Percentiles rank a stretch among this genome's conserved stretches.
Conservation (phyloP, 2,888 invertebrate genomes). For the Dryobotodes eremita region DNA sequence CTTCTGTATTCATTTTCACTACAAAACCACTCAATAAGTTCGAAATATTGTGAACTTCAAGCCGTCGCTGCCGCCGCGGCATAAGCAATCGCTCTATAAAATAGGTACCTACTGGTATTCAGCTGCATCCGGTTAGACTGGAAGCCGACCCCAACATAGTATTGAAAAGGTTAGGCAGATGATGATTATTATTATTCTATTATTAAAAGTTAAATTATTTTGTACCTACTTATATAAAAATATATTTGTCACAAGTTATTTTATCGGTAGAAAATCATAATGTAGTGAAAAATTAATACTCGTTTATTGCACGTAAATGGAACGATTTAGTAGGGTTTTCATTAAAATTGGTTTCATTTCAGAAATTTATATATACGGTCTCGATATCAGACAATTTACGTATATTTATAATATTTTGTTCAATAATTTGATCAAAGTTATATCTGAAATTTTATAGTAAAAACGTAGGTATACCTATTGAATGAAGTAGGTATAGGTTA, state of each 20-base stretch:
- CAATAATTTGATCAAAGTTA: not conserved
- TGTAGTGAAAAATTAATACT: slow-evolving; percentile 1
- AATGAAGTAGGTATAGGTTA: not conserved
- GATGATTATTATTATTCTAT: not conserved
- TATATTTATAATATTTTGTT: slow-evolving; percentile 1
- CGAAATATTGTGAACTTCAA: too few species aligned
- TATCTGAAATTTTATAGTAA: slow-evolving; percentile 4
- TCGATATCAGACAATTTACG: not conserved
- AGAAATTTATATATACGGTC: not conserved
- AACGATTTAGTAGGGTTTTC: not conserved
- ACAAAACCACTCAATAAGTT: too few species aligned
- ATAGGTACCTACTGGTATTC: not conserved
- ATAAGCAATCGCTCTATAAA: not conserved
- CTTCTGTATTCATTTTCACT: too few species aligned
- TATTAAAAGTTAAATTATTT: not conserved
- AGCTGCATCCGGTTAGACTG: not conserved
- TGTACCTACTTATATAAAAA: not conserved
- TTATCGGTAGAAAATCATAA: not conserved
- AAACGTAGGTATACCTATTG: not conserved
- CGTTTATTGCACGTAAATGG: not conserved
- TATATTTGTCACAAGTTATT: slow-evolving; percentile 23
- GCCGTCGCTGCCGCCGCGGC: too few species aligned
- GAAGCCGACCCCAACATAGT: not conserved
- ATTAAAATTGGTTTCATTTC: not conserved
- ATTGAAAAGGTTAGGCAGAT: not conserved